Evolutionary conservation across 1,140 invertebrate species (phyloP).

Genomic region (Euglossa dilemma): DNA sequence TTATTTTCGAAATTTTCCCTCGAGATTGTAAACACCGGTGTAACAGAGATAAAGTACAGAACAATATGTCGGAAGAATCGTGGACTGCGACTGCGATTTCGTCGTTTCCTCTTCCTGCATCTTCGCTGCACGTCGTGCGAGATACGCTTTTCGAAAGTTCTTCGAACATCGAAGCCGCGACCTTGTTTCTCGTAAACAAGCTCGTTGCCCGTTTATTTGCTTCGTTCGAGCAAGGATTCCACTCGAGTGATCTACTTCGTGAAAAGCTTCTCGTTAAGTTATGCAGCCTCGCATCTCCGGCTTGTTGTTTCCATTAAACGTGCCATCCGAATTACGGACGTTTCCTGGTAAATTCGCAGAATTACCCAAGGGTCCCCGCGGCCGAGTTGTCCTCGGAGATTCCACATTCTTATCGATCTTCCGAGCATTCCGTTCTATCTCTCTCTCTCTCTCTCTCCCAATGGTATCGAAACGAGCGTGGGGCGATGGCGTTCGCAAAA

Average conservation of each 20-base stretch:
- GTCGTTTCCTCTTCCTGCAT: background rate
- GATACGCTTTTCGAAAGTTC: conserved; percentile 32
- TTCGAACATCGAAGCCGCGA: conserved; percentile 41
- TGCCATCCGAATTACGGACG: conserved; percentile 13
- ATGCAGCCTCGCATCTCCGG: conserved; percentile 35
- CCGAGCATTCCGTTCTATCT: no score
- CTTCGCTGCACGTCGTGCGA: background rate
- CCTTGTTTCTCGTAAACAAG: conserved; percentile 65
- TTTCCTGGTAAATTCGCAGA: conserved; percentile 26
- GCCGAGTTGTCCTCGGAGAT: background rate
- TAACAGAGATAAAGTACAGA: background rate
- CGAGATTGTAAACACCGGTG: no score
- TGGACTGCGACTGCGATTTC: no score
- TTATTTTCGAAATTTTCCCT: no score
- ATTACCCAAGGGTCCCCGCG: background rate
- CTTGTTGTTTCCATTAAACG: conserved; percentile 56
- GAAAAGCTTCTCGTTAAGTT: conserved; percentile 48
- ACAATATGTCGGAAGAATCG: background rate
- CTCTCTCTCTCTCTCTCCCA: no score
- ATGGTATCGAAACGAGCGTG: no score
- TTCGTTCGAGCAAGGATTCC: conserved; percentile 50
- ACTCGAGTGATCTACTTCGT: conserved; percentile 51
- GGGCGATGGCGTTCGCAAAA: no score
- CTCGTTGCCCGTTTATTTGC: conserved; percentile 60
- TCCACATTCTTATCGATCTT: no score